Percentiles rank a stretch among this genome's conserved stretches.
Conservation (phyloP, 2,888 invertebrate genomes). For the Polietes domitor region DNA sequence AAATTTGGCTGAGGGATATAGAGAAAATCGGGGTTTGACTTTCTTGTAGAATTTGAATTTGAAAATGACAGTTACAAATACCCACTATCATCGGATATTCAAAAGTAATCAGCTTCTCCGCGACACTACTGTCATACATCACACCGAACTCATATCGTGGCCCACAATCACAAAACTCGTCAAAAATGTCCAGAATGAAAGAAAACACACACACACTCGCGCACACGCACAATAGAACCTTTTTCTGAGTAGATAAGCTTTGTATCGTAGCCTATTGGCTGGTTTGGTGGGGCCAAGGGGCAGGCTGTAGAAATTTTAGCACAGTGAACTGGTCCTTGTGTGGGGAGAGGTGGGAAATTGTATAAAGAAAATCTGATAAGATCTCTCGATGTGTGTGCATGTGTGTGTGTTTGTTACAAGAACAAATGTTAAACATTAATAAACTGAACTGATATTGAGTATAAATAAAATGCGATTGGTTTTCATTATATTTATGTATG, state of each 20-base stretch:
- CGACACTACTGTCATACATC: background rate
- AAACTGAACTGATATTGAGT: slow-evolving; percentile 37
- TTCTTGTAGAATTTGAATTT: too few relatives aligned
- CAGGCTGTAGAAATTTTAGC: background rate
- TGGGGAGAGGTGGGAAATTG: background rate
- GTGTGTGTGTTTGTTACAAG: background rate
- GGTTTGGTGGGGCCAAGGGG: background rate
- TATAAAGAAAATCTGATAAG: slow-evolving; percentile 30
- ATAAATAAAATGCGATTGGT: slow-evolving; percentile 34
- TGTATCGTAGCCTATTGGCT: background rate
- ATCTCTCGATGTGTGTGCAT: background rate
- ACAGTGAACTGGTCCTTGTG: slow-evolving; percentile 14
- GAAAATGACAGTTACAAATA: too few relatives aligned
- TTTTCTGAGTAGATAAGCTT: background rate
- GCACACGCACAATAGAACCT: slow-evolving; percentile 1
- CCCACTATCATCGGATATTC: too few relatives aligned
- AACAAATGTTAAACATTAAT: slow-evolving; percentile 35
- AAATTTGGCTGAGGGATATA: too few relatives aligned
- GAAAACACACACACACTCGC: too few relatives aligned
- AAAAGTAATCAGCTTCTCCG: background rate
- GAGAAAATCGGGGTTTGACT: too few relatives aligned
- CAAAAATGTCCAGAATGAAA: slow-evolving; percentile 20
- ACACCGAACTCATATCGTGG: background rate
- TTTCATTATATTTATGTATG: background rate
- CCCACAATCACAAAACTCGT: slow-evolving; percentile 8